phyloP scores from a whole-genome alignment of 2,888 invertebrate genomes.

The Escarpia spicata region DNA sequence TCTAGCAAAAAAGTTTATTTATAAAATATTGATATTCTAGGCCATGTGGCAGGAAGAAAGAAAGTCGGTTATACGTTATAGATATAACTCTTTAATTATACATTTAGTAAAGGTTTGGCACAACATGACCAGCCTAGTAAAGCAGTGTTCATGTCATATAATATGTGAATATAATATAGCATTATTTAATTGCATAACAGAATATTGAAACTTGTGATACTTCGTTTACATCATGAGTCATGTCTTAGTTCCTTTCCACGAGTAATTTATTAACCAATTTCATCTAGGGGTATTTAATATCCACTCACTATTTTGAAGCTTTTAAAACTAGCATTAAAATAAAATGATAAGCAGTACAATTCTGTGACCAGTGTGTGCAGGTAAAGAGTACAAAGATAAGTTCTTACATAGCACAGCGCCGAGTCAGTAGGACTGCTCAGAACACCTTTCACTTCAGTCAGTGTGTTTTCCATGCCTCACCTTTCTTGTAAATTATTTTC shows the following conservation, averaged over 20 bases:
- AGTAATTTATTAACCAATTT: not conserved
- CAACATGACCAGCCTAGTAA: not conserved
- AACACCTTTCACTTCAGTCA: too few species aligned
- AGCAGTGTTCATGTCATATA: not conserved
- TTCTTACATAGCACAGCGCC: too few species aligned
- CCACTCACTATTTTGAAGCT: not conserved
- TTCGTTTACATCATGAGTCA: not conserved
- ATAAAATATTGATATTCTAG: not conserved
- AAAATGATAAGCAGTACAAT: not conserved
- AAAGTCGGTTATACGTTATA: too few species aligned
- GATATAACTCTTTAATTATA: too few species aligned
- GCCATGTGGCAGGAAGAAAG: not conserved
- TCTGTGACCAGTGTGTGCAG: not conserved
- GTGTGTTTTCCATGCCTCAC: not conserved
- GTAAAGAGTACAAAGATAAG: too few species aligned
- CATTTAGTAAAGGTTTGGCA: too few species aligned
- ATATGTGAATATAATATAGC: not conserved
- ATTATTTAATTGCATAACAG: not conserved
- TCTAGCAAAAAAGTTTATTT: not conserved
- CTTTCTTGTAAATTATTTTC: not conserved
- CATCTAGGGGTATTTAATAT: not conserved
- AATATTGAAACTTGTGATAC: not conserved
- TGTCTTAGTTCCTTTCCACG: not conserved
- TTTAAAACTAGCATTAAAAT: not conserved
- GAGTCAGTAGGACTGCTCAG: too few species aligned